Evolutionary conservation across 2,888 invertebrate genomes (phyloP).

Genomic region (Pachliopta kotzebuea): DNA sequence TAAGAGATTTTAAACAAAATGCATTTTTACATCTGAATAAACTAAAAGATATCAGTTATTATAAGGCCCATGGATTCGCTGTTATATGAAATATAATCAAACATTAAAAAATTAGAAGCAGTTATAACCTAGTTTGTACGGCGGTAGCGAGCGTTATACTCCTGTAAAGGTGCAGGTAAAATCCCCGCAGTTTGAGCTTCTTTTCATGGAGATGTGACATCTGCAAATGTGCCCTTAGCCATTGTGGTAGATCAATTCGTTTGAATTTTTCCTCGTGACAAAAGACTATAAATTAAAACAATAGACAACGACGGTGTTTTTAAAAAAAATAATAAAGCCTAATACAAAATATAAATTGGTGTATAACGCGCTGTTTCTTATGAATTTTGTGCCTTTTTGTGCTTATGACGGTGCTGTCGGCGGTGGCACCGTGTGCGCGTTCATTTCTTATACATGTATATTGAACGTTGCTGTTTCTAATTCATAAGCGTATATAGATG

Average conservation of each 20-base stretch:
- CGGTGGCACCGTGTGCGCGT: conserved; percentile 36
- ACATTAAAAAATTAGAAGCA: background rate
- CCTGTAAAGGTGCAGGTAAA: too few species aligned
- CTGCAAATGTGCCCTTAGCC: too few species aligned
- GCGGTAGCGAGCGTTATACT: too few species aligned
- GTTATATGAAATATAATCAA: background rate
- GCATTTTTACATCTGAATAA: background rate
- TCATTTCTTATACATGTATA: conserved; percentile 31
- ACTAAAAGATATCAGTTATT: background rate
- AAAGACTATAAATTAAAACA: background rate
- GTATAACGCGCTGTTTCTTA: conserved; percentile 66
- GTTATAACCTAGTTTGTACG: too few species aligned
- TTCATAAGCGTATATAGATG: conserved; percentile 11
- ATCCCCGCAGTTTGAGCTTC: too few species aligned
- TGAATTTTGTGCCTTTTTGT: conserved; percentile 76
- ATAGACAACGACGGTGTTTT: background rate
- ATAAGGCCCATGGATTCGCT: background rate
- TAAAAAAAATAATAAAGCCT: background rate
- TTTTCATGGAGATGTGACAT: too few species aligned
- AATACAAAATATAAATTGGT: conserved; percentile 26
- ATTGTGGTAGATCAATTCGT: too few species aligned
- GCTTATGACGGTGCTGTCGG: conserved; percentile 51
- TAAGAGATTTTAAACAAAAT: background rate
- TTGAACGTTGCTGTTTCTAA: conserved; percentile 31
- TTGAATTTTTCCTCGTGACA: too few species aligned